Evolutionary conservation across 2,113 vertebrate species (phyloP).

Genomic region (Lynx canadensis): DNA sequence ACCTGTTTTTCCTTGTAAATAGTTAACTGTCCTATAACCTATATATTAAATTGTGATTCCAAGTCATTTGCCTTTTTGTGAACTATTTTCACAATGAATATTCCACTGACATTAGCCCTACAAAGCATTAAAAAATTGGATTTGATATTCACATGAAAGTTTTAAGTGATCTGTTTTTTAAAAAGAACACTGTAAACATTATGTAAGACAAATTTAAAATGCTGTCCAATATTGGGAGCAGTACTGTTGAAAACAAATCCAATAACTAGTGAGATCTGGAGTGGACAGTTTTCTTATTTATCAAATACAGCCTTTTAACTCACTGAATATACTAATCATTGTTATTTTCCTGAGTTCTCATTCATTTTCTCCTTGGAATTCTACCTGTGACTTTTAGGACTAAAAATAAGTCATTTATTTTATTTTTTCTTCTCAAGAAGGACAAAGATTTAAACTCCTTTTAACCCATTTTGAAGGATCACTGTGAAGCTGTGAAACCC

Average conservation of each 20-base stretch:
- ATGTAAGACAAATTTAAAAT: neutral
- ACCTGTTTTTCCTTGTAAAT: constrained; percentile 18
- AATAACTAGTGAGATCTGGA: neutral
- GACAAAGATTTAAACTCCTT: neutral
- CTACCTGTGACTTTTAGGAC: neutral
- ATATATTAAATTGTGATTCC: neutral
- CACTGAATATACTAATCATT: neutral
- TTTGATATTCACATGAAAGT: neutral
- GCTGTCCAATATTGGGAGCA: neutral
- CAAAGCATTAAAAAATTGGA: neutral
- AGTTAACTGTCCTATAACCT: neutral
- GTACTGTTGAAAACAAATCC: neutral
- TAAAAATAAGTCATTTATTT: constrained; percentile 6
- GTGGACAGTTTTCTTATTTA: neutral
- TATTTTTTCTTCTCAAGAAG: constrained; percentile 22
- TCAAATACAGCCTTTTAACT: constrained; percentile 42
- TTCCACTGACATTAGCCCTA: neutral
- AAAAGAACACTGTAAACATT: neutral
- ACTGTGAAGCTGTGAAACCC: neutral
- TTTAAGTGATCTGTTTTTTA: neutral
- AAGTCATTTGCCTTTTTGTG: constrained; percentile 12
- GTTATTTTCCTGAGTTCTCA: neutral
- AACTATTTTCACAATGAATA: constrained; percentile 44
- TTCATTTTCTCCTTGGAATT: neutral
- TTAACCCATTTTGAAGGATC: constrained; percentile 7